These are phyloP conservation scores for Amphiduros pacificus DNA, from an alignment of 2,888 invertebrate genomes.

Conservation along the genomic window DNA sequence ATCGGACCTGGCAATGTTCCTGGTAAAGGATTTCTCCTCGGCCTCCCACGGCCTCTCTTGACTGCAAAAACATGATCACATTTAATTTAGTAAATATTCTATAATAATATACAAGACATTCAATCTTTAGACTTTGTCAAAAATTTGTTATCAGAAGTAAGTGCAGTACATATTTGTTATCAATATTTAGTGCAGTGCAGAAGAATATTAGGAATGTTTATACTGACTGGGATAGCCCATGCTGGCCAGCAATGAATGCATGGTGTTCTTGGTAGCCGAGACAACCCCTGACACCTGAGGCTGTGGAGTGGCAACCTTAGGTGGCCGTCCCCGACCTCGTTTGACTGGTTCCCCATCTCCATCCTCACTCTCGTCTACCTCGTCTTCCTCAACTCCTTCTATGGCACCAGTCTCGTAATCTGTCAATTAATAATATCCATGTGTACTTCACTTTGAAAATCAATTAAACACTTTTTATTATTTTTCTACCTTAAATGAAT, in stretches of 20 bases:
- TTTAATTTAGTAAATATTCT: too few relatives aligned
- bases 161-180: too few relatives aligned
- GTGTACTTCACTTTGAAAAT: not conserved
- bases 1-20: conserved; percentile 37
- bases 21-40: conserved; percentile 49
- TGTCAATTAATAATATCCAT: conserved; percentile 20
- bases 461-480: too few relatives aligned
- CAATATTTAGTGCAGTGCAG: too few relatives aligned
- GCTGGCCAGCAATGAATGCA: conserved; percentile 29
- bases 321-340: conserved; percentile 27
- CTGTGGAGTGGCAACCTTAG: not conserved
- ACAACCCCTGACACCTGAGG: not conserved
- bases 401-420: conserved; percentile 56
- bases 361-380: conserved; percentile 29
- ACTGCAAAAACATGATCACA: conserved; percentile 33
- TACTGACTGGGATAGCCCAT: conserved; percentile 24
- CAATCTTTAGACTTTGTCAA: too few relatives aligned
- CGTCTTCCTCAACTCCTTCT: conserved; percentile 39
- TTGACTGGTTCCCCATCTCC: conserved; percentile 15
- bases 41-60: conserved; percentile 55
- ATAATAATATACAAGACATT: too few relatives aligned
- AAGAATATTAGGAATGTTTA: not conserved
- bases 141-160: too few relatives aligned
- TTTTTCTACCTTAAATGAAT: too few relatives aligned
- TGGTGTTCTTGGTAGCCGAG: conserved; percentile 15